These are phyloP conservation scores for Nematostella vectensis DNA, from an alignment of 92 coral and sea anemone genomes.

Conservation along the genomic window DNA sequence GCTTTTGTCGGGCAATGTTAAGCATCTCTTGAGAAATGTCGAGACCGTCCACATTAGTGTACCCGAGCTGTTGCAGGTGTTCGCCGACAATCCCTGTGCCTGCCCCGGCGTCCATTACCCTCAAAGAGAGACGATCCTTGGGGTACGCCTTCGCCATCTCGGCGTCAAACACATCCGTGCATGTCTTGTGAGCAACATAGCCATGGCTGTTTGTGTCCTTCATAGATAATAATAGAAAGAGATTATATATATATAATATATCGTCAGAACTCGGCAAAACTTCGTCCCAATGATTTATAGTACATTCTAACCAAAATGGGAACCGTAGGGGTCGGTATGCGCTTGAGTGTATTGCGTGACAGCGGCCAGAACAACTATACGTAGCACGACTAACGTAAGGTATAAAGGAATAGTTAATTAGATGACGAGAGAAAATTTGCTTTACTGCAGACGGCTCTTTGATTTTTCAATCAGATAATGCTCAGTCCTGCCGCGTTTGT, in stretches of 20 bases:
- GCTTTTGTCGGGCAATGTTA: conserved; percentile 22
- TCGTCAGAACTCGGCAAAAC: not conserved
- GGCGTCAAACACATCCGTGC: conserved; percentile 23
- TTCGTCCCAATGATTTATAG: too few relatives aligned
- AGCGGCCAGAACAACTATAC: too few relatives aligned
- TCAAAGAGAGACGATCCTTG: conserved; percentile 1
- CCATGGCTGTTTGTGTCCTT: conserved; percentile 34
- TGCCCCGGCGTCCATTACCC: conserved; percentile 52
- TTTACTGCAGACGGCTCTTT: too few relatives aligned
- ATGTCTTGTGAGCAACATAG: conserved; percentile 29
- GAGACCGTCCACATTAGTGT: conserved; percentile 44
- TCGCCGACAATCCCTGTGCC: conserved; percentile 55
- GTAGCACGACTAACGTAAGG: too few relatives aligned
- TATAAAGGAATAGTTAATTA: too few relatives aligned
- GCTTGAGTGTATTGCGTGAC: too few relatives aligned
- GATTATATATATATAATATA: not conserved
- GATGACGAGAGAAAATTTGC: too few relatives aligned
- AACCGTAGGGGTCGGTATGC: too few relatives aligned
- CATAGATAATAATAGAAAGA: not conserved
- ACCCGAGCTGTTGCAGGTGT: conserved; percentile 38
- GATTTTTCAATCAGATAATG: too few relatives aligned
- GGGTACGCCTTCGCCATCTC: conserved; percentile 11
- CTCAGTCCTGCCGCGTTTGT: too few relatives aligned
- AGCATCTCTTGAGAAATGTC: conserved; percentile 59
- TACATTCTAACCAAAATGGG: too few relatives aligned